Percentiles rank a stretch among this genome's conserved stretches.
Conservation (phyloP, 2,113 vertebrate species). For the Apteryx mantelli region DNA sequence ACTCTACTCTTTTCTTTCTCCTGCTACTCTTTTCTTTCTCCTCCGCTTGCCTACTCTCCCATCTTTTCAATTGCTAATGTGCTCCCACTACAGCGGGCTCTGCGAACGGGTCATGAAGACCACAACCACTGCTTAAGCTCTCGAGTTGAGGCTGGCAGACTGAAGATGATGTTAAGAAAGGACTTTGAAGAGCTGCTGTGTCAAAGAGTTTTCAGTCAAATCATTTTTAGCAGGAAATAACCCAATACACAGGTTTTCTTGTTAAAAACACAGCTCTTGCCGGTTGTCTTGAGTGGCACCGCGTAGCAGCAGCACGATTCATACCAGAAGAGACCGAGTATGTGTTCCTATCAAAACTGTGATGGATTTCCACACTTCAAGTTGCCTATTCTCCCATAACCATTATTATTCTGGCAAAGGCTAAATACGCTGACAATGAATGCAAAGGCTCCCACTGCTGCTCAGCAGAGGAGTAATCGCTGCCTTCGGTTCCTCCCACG, state of each 20-base stretch:
- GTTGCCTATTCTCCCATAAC: background rate
- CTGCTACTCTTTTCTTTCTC: background rate
- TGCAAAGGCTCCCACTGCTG: background rate
- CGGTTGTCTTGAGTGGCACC: background rate
- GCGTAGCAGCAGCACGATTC: background rate
- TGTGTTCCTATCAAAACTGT: fast-evolving
- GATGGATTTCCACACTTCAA: background rate
- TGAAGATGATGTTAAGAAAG: background rate
- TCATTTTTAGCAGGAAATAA: background rate
- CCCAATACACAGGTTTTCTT: background rate
- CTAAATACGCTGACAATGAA: background rate
- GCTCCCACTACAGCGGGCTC: background rate
- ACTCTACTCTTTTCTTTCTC: background rate
- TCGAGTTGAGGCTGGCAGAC: fast-evolving
- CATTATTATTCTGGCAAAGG: background rate
- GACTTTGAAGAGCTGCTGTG: fast-evolving
- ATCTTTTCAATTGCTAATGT: fast-evolving
- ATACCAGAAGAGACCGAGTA: background rate
- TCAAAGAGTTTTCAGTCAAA: background rate
- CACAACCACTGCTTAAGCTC: background rate
- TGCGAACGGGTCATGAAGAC: no score
- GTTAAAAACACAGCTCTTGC: background rate
- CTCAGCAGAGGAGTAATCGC: background rate
- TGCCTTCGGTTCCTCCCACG: background rate
- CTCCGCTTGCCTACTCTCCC: background rate